Conservation (phyloP, 2,113 vertebrate species). For the Patagioenas fasciata region DNA sequence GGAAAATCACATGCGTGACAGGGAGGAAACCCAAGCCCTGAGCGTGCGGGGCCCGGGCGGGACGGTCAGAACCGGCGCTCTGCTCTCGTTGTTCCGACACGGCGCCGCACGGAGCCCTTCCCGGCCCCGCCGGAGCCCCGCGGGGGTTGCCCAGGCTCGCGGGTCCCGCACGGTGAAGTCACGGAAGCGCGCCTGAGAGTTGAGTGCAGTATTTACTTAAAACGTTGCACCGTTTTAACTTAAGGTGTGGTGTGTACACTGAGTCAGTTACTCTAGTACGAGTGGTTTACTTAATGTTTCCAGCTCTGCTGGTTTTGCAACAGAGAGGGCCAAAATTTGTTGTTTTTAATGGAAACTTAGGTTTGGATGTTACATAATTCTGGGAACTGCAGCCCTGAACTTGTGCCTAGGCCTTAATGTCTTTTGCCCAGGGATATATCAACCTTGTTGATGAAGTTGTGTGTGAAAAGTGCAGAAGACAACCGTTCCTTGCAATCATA, state of each 20-base stretch:
- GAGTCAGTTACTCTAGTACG: background rate
- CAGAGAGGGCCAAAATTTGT: background rate
- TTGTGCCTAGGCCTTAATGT: background rate
- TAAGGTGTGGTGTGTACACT: background rate
- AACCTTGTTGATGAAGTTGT: background rate
- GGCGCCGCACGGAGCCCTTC: background rate
- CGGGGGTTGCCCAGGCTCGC: no score
- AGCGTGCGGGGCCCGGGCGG: background rate
- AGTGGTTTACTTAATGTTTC: background rate
- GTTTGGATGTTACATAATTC: background rate
- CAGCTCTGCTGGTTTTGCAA: conserved; percentile 39
- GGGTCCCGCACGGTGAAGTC: accelerated
- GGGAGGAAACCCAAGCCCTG: background rate
- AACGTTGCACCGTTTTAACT: background rate
- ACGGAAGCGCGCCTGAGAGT: accelerated
- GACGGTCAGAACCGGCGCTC: no score
- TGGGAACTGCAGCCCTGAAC: background rate
- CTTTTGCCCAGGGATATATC: background rate
- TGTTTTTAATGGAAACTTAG: background rate
- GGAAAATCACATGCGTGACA: background rate
- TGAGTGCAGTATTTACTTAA: accelerated
- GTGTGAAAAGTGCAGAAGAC: background rate
- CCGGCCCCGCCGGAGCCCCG: no score
- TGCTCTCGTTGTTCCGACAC: accelerated
- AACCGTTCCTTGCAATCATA: background rate